Evolutionary conservation across 2,797 vertebrate genomes (phyloP), one percentile per base, ranked within the genome.

Genomic region (Dipus sagitta): DNA sequence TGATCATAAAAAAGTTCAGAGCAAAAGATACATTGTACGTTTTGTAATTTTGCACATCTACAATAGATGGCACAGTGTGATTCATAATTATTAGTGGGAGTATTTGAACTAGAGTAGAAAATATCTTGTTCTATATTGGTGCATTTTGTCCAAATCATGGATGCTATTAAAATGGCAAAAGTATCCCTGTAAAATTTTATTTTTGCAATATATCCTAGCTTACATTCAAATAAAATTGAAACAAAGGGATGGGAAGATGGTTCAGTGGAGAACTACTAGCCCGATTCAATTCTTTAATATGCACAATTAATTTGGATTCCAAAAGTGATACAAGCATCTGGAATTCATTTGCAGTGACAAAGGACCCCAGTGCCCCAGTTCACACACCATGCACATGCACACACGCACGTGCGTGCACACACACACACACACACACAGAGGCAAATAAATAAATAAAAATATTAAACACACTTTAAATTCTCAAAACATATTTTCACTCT

Each of bases 101-200:
- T 26, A 23, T 64, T 71, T 10, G 30, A 58, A 30, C 15, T 12
- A 77, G 18, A 38, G 18, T 23, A 23, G 62, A 81, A 93, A 68
- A 28, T 32, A 68, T 52, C 71, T 88, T 11, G 65, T 67, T 52
- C 34, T 58, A 3, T 47, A 26, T 34, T 86, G 30, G 11, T 15
- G 3, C 68, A 32, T 93, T 86, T 92, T 68, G 3, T 72, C n/a
- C 18, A 83, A 92, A 47, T 80, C 60, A 86, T 26, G 38, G 24
- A 38, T 71, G 8, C 32, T 80, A 60, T 24, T 86, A 83, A 79
- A 75, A 21, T 64, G 21, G 52, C 18, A 52, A 71, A 54, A 14
- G 11, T 54, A 75, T 75, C 75, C 4, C 42, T 65, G 2, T 60
- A 47, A 17, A 52, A 94, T 15, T 54, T 85, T 62, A 60, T 74